Base-by-base conservation (phyloP, 1,140 invertebrate species). In the Hycleus cichorii region DNA sequence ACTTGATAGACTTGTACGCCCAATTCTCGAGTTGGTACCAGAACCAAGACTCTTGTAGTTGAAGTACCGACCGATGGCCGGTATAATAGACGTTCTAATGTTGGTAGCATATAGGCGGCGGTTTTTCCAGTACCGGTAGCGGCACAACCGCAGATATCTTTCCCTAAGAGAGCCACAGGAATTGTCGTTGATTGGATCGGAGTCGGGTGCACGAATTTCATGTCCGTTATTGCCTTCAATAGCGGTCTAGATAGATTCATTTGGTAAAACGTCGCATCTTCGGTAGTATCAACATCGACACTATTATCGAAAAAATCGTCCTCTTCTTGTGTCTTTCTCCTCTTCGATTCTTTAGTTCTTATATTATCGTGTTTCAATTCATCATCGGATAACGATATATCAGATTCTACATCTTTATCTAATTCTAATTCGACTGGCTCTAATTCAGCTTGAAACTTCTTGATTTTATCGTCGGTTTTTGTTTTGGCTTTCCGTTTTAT, bases 101-200 rank as follows among this genome's bases (percentile, higher is more conserved):
- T 95, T 3, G 97, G 97, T 59, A 99, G 76, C 92, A 99, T 97
- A 72, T 98, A 99, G 0, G 96, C 96, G 0, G 93, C 93, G 2
- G 97, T 99, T 82, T 99, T 99, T 32, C 95, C 96, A 4, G 96
- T 98, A 40, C 96, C 97, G 0, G 97, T 99, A 2, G 95, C 93
- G 53, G 95, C 94, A 81, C 94, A 97, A 8, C 92, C 95, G 80
- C 93, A 93, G 65, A 98, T 86, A 77, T 98, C 95, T 68, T 88
- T 82, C 6, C 91, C 91, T 65, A 91, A 75, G 38, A 99, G 77
- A 24, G 93, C 96, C 7, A 97, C 80, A 0, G 97, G 97, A 66
- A 99, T 95, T 0, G 93, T 94, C 1, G 92, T 86, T 18, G 90
- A 83, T 78, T 98, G 96, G 69, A 98, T 97, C 3, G 93, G 93